phyloP scores from a whole-genome alignment of 2,113 vertebrate genomes.

The Zosterops borbonicus region DNA sequence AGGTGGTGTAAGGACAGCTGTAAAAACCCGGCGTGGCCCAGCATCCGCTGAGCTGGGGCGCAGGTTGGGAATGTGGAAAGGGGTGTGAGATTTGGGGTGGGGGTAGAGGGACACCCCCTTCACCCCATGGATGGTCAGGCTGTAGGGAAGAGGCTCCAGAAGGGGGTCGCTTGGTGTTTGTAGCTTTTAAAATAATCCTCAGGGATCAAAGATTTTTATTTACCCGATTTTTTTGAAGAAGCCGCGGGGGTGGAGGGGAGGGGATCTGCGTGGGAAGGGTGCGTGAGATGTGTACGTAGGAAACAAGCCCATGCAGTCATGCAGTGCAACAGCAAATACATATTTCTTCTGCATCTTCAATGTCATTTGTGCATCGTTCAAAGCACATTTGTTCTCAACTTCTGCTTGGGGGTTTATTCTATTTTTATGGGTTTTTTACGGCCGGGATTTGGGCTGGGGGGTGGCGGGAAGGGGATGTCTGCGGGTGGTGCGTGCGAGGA shows the following conservation, averaged over 20 bases:
- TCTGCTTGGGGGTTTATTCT: neutral
- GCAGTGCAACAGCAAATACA: constrained; percentile 7
- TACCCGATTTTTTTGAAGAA: neutral
- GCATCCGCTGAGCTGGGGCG: neutral
- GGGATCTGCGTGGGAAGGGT: constrained; percentile 10
- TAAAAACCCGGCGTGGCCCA: neutral
- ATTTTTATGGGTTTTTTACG: neutral
- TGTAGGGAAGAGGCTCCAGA: neutral
- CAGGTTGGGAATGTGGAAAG: neutral
- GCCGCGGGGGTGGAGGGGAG: neutral
- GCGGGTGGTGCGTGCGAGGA: neutral
- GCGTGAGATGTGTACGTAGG: neutral
- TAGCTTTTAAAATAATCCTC: neutral
- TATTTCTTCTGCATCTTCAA: constrained; percentile 50
- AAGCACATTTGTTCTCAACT: neutral
- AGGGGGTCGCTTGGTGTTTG: neutral
- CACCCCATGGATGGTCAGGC: neutral
- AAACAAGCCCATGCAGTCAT: neutral
- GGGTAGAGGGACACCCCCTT: neutral
- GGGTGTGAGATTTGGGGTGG: neutral
- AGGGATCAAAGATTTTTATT: neutral
- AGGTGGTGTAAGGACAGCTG: constrained; percentile 46
- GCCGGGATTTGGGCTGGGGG: neutral
- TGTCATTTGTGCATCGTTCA: constrained; percentile 45
- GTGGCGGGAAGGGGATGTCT: neutral